A percentile compares a stretch with the other conserved stretches of the same genome.
phyloP scores from a whole-genome alignment of 2,797 vertebrate species.

The Oophaga sylvatica region DNA sequence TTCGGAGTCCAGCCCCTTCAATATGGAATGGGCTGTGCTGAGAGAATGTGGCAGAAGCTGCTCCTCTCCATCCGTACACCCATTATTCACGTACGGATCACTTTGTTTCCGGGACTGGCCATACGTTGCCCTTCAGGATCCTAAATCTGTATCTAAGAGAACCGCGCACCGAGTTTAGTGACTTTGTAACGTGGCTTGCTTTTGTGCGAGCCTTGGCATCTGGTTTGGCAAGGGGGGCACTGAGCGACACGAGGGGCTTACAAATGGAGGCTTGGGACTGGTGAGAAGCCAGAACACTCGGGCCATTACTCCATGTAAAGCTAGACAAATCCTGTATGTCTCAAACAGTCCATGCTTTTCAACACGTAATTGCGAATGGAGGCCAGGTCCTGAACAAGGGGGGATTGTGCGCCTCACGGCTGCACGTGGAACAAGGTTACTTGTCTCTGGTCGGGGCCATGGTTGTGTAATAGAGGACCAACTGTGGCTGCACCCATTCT shows the following conservation, averaged over 20 bases:
- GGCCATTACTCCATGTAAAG: constrained; percentile 8
- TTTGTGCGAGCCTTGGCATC: not conserved
- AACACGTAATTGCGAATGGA: constrained; percentile 36
- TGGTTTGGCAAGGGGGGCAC: not conserved
- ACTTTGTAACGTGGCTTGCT: not conserved
- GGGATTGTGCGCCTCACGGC: constrained; percentile 35
- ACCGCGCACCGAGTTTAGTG: not conserved
- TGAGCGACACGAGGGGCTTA: not conserved
- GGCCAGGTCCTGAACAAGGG: constrained; percentile 47
- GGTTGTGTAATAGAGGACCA: constrained; percentile 21
- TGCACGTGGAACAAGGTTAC: constrained; percentile 26
- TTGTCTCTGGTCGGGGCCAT: constrained; percentile 12
- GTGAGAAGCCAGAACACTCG: constrained; percentile 15
- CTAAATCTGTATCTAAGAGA: not conserved
- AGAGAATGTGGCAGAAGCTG: not conserved
- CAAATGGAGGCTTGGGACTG: not conserved
- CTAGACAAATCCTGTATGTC: constrained; percentile 25
- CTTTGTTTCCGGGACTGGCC: not conserved
- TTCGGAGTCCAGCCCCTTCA: no score
- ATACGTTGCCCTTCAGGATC: not conserved
- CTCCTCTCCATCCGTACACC: not conserved
- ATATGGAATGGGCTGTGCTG: no score
- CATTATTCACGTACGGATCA: not conserved
- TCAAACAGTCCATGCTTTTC: constrained; percentile 31
- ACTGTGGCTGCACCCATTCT: constrained; percentile 11